A percentile compares a stretch with the other conserved stretches of the same genome.
These are phyloP conservation scores for Synanthedon tipuliformis DNA, from an alignment of 2,888 invertebrate species.

Conservation along the genomic window DNA sequence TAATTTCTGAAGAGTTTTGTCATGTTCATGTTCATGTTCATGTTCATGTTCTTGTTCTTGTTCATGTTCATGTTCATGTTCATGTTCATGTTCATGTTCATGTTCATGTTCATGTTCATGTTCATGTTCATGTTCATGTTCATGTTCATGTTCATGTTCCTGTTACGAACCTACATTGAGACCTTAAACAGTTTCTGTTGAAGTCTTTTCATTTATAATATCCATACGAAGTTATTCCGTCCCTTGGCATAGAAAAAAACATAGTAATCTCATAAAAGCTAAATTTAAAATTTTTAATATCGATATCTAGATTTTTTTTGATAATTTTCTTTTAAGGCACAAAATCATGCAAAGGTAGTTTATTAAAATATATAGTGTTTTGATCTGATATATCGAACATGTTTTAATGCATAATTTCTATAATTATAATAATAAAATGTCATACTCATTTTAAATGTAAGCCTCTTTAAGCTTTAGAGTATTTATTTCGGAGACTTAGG, in stretches of 20 bases:
- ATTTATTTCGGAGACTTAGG: conserved; percentile 43
- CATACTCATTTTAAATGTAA: conserved; percentile 56
- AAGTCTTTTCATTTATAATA: conserved; percentile 1
- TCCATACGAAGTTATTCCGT: conserved; percentile 18
- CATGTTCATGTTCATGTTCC: too few species aligned
- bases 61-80: too few species aligned
- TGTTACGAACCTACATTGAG: too few species aligned
- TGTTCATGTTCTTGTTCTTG: too few species aligned
- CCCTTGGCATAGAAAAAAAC: conserved; percentile 42
- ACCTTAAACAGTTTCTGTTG: neutral
- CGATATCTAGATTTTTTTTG: conserved; percentile 4
- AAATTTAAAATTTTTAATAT: conserved; percentile 2
- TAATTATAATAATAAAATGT: conserved; percentile 51
- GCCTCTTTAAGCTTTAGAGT: conserved; percentile 48
- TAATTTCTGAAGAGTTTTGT: too few species aligned
- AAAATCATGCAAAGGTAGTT: neutral
- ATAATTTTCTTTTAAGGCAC: neutral
- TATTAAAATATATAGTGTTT: neutral
- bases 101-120: too few species aligned
- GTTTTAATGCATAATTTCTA: conserved; percentile 52
- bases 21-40: too few species aligned
- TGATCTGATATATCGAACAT: conserved; percentile 26
- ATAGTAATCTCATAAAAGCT: conserved; percentile 39
- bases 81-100: too few species aligned
- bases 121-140: too few species aligned